Evolutionary conservation across 2,888 invertebrate genomes (phyloP).

Genomic region (Trissolcus brochymenae): DNA sequence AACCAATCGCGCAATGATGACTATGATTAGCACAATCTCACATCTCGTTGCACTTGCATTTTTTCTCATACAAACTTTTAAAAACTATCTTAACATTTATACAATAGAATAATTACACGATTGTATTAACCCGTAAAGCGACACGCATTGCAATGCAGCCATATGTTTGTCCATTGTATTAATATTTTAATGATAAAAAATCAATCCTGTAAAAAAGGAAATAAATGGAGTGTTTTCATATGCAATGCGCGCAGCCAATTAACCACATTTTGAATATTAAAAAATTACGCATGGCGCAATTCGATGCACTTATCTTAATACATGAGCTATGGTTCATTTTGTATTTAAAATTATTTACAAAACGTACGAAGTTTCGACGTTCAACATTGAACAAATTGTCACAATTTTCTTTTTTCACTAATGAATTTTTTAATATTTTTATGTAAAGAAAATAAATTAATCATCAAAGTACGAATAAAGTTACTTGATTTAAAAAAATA

Average conservation of each 20-base stretch:
- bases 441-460: neutral
- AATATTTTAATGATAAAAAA: slow-evolving; percentile 42
- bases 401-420: neutral
- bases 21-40: slow-evolving; percentile 27
- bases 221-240: slow-evolving; percentile 16
- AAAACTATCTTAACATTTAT: slow-evolving; percentile 45
- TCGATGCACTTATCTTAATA: slow-evolving; percentile 34
- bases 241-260: slow-evolving; percentile 31
- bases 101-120: slow-evolving; percentile 54
- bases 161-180: slow-evolving; percentile 28
- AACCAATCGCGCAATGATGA: slow-evolving; percentile 9
- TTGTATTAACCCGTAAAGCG: slow-evolving; percentile 50
- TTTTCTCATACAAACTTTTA: slow-evolving; percentile 13
- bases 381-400: slow-evolving; percentile 9
- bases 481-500: neutral
- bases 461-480: neutral
- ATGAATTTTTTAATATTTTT: neutral
- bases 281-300: slow-evolving; percentile 53
- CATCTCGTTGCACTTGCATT: slow-evolving; percentile 13
- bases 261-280: slow-evolving; percentile 40
- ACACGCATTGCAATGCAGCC: slow-evolving; percentile 25
- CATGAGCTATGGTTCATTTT: slow-evolving; percentile 21
- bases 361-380: slow-evolving; percentile 23
- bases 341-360: slow-evolving; percentile 52
- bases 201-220: slow-evolving; percentile 12